Percentiles rank a stretch among this genome's conserved stretches.
Evolutionary conservation across 2,888 invertebrate species (phyloP).

Genomic region (Himalopsyche tibetana): DNA sequence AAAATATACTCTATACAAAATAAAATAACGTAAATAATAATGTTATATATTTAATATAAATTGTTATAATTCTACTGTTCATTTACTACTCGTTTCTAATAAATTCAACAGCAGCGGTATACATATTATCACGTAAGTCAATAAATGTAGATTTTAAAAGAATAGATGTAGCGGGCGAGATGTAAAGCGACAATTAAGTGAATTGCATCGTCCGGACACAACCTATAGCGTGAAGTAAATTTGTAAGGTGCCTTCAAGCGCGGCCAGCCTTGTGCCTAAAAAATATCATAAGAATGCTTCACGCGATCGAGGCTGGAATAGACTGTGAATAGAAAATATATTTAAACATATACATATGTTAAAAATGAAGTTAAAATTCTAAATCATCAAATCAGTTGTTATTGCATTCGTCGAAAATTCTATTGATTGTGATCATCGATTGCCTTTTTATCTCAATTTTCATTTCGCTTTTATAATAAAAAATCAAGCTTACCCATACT

Average conservation of each 20-base stretch:
- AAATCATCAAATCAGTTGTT: constrained; percentile 65
- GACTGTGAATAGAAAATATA: constrained; percentile 65
- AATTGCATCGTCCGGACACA: constrained; percentile 51
- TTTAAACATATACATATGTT: constrained; percentile 63
- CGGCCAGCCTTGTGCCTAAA: constrained; percentile 79
- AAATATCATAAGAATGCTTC: constrained; percentile 66
- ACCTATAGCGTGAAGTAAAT: constrained; percentile 57
- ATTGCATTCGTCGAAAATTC: constrained; percentile 65
- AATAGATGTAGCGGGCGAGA: constrained; percentile 41
- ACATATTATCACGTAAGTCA: constrained; percentile 64
- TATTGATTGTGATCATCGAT: constrained; percentile 65
- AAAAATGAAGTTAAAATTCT: constrained; percentile 65
- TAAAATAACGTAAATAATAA: constrained; percentile 33
- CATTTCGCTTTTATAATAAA: constrained; percentile 46
- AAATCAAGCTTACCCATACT: constrained; percentile 40
- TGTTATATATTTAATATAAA: constrained; percentile 50
- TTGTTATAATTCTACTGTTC: constrained; percentile 58
- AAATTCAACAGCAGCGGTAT: constrained; percentile 60
- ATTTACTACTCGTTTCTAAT: constrained; percentile 58
- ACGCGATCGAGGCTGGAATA: constrained; percentile 65
- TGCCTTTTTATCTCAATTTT: constrained; percentile 63
- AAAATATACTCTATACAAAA: neutral
- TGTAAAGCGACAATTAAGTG: constrained; percentile 43
- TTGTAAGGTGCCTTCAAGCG: constrained; percentile 76
- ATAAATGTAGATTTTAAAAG: constrained; percentile 52